A percentile compares a stretch with the other conserved stretches of the same genome.
Conservation (phyloP, 2,113 vertebrate species). For the Paraplagusia blochii region DNA sequence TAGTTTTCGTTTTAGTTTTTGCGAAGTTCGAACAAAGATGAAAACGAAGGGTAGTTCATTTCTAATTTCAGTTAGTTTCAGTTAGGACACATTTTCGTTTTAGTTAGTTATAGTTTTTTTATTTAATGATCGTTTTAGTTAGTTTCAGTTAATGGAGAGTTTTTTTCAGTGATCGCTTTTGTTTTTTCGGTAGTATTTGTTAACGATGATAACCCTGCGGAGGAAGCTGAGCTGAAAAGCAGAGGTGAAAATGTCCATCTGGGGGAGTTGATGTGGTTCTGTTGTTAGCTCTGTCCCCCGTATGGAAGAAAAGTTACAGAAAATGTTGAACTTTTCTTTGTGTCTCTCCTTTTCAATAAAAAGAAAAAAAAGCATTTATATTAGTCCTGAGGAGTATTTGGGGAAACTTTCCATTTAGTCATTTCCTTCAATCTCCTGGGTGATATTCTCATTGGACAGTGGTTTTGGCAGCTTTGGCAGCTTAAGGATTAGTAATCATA, state of each 20-base stretch:
- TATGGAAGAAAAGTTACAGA: background rate
- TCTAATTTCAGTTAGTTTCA: too few species aligned
- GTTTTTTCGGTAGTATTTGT: too few species aligned
- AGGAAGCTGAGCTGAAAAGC: constrained; percentile 2
- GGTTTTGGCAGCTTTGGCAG: constrained; percentile 19
- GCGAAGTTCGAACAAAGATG: too few species aligned
- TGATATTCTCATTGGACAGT: constrained; percentile 21
- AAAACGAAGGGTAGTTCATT: too few species aligned
- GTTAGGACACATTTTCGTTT: too few species aligned
- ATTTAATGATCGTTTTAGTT: too few species aligned
- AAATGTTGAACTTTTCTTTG: constrained; percentile 26
- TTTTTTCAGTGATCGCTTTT: too few species aligned
- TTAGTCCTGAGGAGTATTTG: constrained; percentile 12
- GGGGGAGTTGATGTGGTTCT: background rate
- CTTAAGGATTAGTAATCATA: constrained; percentile 32
- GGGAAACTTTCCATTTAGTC: constrained; percentile 22
- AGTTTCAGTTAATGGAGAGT: too few species aligned
- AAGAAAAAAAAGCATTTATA: constrained; percentile 17
- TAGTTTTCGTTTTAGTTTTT: too few species aligned
- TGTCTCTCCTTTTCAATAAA: constrained; percentile 27
- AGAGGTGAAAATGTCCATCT: constrained; percentile 3
- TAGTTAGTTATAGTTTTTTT: too few species aligned
- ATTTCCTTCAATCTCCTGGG: constrained; percentile 23
- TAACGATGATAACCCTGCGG: too few species aligned
- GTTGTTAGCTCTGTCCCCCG: constrained; percentile 14